Evolutionary conservation across 2,113 vertebrate species (phyloP), one percentile per base, ranked within the genome.

Genomic region (Dolichotis patagonum): DNA sequence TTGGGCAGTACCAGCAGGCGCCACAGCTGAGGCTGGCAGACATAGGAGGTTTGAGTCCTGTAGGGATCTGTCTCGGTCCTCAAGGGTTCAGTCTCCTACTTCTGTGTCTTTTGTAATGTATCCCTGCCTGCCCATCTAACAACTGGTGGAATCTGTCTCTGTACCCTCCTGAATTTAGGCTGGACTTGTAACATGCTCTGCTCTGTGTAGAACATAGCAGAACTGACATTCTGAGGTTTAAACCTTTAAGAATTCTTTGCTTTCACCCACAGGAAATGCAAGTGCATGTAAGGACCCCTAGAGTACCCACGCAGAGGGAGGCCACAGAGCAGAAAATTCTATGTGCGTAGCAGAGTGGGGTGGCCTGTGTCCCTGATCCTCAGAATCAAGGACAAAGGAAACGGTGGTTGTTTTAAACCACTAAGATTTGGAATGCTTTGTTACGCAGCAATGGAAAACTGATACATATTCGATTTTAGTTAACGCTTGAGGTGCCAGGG

Each of bases 401-500:
- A 32, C 11, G 38, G 52, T 60, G 32, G 49, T 71, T 63, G 38
- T 83, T 96, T 86, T 38, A 63, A 92, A 85, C 10, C 11, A 16
- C 6, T 49, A 10, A 63, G 69, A 69, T 67, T 43, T 56, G 30
- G 78, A 22, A 17, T 32, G 77, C 8, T 69, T 84, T 96, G 32
- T 81, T 77, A 46, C 14, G 73, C 93, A 95, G 78, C 77, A 85
- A 19, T 26, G 54, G 63, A 78, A 87, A 96, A 85, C 12, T 12
- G 73, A 91, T 77, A 84, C 5, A 26, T 43, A 49, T 77, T 88
- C 30, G 17, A 13, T 73, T 88, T 84, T 84, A 67, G 28, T 41
- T 92, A 88, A 90, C 46, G 69, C 13, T 14, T 2, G 19, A 52
- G 54, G 58, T 5, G 62, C 85, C 75, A 63, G 96, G 30, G 14